Evolutionary conservation across 2,113 vertebrate genomes (phyloP), one percentile per base, ranked within the genome.

Genomic region (Hippolais icterina): DNA sequence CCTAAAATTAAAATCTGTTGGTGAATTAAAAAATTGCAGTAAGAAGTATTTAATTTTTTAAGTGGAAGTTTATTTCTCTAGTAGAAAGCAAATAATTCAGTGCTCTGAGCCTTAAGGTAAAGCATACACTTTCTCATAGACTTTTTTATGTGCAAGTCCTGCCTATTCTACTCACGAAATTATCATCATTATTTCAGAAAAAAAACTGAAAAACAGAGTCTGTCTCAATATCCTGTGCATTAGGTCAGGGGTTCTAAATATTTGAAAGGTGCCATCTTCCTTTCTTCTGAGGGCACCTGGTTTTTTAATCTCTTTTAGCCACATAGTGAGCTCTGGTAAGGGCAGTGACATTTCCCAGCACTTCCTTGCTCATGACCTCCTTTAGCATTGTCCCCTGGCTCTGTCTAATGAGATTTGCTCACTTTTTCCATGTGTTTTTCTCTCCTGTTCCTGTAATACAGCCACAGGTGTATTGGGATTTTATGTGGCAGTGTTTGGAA

Each of bases 1-100:
- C 90, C 95, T 96, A 91, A 95, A 97, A 97, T 97, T 96, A 94
- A 96, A 96, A 93, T 93, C 83, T 79, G 56, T 83, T 84, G 54
- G 82, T 59, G 87, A 96, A 94, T 94, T 94, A 39, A 93, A 94
- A 94, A 80, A 74, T 74, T 27, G 3, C 56, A 68, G 84, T 88
- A 90, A 83, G 89, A 88, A 86, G 54, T 96, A 86, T 95, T 96
- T 96, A 95, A 95, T 64, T 87, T 94, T 94, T 93, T 91, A 96
- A 93, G 59, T 83, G 83, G 56, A 94, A 89, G 75, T 95, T 89
- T 94, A 86, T 90, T 93, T 90, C 94, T 94, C 25, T 57, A 60
- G 71, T 80, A 88, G 61, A 91, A 93, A 57, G 87, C 94, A 95
- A 94, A 93, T 96, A 94, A 60, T n/a, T 85, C 15, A 14, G 24